phyloP scores from a whole-genome alignment of 2,888 invertebrate species.

The Aspidiotus rigidus region DNA sequence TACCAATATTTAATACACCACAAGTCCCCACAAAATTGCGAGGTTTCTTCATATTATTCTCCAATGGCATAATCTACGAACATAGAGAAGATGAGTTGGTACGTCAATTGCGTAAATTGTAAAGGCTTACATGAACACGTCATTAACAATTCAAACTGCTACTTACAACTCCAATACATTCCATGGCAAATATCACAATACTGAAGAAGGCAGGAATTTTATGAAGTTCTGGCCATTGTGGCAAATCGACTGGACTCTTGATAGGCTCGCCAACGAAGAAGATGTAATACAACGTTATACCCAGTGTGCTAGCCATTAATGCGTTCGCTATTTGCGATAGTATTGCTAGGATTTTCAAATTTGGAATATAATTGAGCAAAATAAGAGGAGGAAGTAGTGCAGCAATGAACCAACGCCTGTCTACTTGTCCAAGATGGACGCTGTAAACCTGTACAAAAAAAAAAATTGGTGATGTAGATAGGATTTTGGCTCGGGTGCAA shows the following conservation, averaged over 20 bases:
- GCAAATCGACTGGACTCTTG: constrained; percentile 29
- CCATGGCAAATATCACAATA: constrained; percentile 93
- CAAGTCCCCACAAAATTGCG: constrained; percentile 67
- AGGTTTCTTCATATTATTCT: constrained; percentile 86
- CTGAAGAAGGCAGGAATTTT: constrained; percentile 85
- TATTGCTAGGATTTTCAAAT: constrained; percentile 81
- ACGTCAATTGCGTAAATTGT: neutral
- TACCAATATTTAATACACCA: constrained; percentile 83
- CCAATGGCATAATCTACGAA: constrained; percentile 74
- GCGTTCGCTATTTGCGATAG: constrained; percentile 90
- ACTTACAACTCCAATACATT: constrained; percentile 69
- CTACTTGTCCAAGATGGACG: constrained; percentile 9
- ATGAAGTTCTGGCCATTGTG: constrained; percentile 43
- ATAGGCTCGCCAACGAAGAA: constrained; percentile 47
- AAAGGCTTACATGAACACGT: neutral
- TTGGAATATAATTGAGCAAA: constrained; percentile 71
- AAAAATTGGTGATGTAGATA: neutral
- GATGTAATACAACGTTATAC: constrained; percentile 81
- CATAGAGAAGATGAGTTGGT: constrained; percentile 10
- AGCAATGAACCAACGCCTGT: constrained; percentile 56
- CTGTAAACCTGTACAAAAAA: neutral
- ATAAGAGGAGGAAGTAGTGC: constrained; percentile 63
- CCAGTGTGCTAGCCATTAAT: constrained; percentile 76
- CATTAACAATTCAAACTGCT: neutral
- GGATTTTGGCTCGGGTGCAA: constrained; percentile 49